A percentile compares a stretch with the other conserved stretches of the same genome.
Conservation (phyloP, 2,797 vertebrate species). For the Falco novaeseelandiae region DNA sequence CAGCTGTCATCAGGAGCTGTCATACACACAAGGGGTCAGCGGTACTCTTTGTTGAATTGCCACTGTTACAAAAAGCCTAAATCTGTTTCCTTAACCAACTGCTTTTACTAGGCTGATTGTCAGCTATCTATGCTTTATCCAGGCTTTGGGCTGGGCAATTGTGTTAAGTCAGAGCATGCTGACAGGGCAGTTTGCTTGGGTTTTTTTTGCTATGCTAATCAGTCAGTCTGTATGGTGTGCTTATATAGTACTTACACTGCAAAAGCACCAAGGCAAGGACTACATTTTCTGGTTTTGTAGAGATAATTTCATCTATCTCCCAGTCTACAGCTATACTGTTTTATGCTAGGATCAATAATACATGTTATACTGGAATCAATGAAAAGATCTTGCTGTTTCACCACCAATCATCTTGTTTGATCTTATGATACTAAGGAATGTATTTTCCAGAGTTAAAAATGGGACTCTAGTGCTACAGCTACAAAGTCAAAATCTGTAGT, state of each 20-base stretch:
- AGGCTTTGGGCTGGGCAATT: background rate
- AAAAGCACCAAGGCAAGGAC: background rate
- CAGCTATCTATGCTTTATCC: background rate
- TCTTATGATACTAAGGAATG: background rate
- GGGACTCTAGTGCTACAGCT: background rate
- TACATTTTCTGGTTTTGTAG: background rate
- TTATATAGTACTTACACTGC: background rate
- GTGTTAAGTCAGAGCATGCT: background rate
- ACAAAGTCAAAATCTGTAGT: background rate
- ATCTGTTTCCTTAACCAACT: background rate
- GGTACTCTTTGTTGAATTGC: background rate
- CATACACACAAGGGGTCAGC: background rate
- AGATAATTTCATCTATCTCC: background rate
- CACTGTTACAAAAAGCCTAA: background rate
- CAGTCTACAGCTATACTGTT: background rate
- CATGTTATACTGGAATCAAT: background rate
- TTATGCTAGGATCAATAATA: background rate
- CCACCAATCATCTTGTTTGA: background rate
- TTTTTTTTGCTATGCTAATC: background rate
- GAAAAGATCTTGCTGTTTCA: background rate
- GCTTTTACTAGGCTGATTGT: background rate
- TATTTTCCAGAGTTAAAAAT: background rate
- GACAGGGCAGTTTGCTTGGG: background rate
- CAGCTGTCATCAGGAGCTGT: background rate
- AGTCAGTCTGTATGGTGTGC: background rate